These are phyloP conservation scores for Prionailurus bengalensis DNA, from an alignment of 2,113 vertebrate species.

Conservation along the genomic window DNA sequence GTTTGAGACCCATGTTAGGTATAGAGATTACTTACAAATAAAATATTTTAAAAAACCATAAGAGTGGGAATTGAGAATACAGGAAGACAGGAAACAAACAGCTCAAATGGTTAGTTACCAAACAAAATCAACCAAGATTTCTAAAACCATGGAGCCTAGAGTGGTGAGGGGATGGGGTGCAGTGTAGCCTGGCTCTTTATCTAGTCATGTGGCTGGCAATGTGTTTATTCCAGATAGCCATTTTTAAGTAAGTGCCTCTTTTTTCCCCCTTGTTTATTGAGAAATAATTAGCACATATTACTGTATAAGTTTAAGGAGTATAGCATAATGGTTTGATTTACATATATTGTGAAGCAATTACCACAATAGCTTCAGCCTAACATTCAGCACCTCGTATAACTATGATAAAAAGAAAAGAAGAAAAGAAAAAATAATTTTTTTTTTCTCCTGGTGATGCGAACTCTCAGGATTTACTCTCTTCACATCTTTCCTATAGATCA, in stretches of 20 bases:
- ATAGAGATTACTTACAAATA: neutral
- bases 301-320: neutral
- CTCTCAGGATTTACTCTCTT: neutral
- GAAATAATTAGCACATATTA: neutral
- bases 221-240: neutral
- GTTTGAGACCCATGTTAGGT: neutral
- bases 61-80: neutral
- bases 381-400: neutral
- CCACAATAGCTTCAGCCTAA: neutral
- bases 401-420: neutral
- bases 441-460: neutral
- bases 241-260: neutral
- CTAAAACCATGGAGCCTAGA: neutral
- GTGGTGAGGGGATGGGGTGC: neutral
- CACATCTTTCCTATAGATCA: neutral
- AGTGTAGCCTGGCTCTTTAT: neutral
- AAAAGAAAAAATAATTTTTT: neutral
- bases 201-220: neutral
- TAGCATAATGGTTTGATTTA: neutral
- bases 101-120: neutral
- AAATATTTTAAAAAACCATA: neutral
- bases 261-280: neutral
- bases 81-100: neutral
- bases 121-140: neutral
- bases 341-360: neutral